Evolutionary conservation across 2,888 invertebrate species (phyloP).

Genomic region (Aphrophora alni): DNA sequence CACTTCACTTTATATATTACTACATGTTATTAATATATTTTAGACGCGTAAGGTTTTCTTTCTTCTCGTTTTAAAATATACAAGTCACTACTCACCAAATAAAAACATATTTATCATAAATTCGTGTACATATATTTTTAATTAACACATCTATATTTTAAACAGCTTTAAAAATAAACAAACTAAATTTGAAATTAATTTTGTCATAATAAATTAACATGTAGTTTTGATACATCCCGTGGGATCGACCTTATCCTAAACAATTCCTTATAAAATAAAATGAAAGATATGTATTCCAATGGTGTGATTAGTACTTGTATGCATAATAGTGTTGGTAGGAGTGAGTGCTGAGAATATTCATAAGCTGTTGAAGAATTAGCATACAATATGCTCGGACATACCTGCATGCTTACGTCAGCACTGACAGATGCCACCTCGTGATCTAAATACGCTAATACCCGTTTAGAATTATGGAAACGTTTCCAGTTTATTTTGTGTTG

Average conservation of each 20-base stretch:
- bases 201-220: background rate
- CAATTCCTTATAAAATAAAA: background rate
- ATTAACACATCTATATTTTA: too few relatives aligned
- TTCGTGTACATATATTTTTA: too few relatives aligned
- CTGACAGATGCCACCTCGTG: background rate
- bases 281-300: background rate
- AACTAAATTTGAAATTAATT: too few relatives aligned
- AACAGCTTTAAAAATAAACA: too few relatives aligned
- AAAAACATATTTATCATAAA: too few relatives aligned
- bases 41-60: too few relatives aligned
- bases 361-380: background rate
- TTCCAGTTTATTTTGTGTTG: too few relatives aligned
- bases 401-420: background rate
- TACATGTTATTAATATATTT: too few relatives aligned
- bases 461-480: background rate
- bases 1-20: too few relatives aligned
- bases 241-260: background rate
- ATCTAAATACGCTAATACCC: background rate
- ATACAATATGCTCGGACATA: background rate
- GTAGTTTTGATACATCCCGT: background rate
- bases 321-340: background rate
- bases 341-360: background rate
- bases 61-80: too few relatives aligned
- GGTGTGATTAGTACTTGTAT: background rate
- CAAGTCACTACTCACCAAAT: too few relatives aligned